Base-by-base conservation (phyloP, 35 echinoderm and acorn worm genomes). In the Eucidaris tribuloides region DNA sequence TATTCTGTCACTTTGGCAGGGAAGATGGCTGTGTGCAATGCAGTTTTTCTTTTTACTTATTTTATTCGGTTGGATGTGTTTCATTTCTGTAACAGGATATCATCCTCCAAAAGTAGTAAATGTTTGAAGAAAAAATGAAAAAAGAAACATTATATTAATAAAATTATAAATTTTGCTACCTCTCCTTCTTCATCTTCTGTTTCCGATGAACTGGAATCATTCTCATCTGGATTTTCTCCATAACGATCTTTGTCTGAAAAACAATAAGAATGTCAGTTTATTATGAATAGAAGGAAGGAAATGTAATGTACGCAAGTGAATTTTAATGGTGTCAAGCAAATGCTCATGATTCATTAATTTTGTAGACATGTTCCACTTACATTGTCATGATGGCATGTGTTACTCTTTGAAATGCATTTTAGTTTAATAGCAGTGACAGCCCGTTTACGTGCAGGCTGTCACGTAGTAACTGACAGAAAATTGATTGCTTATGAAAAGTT, bases 131-230 rank as follows among this genome's bases (percentile, higher is more conserved):
- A 76, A 42, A 45, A 29, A 42, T 17, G 0, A 36, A 45, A 18
- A 76, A 76, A 39, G 30, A 40, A 39, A 48, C 15, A 79, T 20
- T 6, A n/a, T 32, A 38, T 43, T 39, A 4, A 43, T 39, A 22
- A 13, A 55, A 14, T 14, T 14, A 55, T 55, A 55, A 7, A 9
- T 39, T 37, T 25, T 9, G n/a, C 31, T 79, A 96, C 93, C 88
- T 90, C 70, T 28, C 83, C 93, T 77, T 96, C 84, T 82, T 96
- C 93, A 91, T 96, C 93, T 71, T 96, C 93, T 43, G 55, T 76
- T 42, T 96, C 93, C 36, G 92, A 96, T 7, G 92, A 94, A 33
- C 88, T 96, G 29, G 87, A 90, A 20, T 29, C 31, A 28, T 83
- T 72, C 3, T 90, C 92, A 5, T 62, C 64, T 15, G 25, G 37